A percentile compares a stretch with the other conserved stretches of the same genome.
These are phyloP conservation scores for Chunga burmeisteri DNA, from an alignment of 2,113 vertebrate species.

Conservation along the genomic window DNA sequence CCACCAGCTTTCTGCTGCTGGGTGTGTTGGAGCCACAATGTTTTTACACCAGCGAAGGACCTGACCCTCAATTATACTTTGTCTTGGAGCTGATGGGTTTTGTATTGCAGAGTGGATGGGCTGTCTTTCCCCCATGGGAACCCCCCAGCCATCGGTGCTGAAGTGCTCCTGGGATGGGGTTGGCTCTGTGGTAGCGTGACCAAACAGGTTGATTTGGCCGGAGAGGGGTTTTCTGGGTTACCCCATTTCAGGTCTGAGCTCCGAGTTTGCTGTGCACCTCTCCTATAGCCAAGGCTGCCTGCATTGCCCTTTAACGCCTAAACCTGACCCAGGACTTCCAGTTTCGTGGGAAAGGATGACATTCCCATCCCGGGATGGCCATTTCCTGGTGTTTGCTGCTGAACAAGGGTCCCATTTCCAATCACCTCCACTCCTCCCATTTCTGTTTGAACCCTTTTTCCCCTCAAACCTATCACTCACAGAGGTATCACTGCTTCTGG, in stretches of 20 bases:
- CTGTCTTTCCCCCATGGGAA: fast-evolving
- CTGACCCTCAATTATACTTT: fast-evolving
- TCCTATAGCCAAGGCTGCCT: not conserved
- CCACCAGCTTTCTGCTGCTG: not conserved
- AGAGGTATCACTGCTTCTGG: too few relatives aligned
- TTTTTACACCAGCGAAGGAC: not conserved
- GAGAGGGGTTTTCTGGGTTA: not conserved
- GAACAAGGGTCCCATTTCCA: not conserved
- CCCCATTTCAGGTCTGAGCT: not conserved
- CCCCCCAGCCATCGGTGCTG: fast-evolving
- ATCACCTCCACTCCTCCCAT: not conserved
- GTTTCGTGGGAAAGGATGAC: not conserved
- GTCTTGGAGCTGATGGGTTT: not conserved
- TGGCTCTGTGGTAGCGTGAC: fast-evolving
- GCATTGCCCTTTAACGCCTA: too few relatives aligned
- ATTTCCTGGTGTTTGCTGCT: not conserved
- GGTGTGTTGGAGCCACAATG: not conserved
- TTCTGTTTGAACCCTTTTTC: not conserved
- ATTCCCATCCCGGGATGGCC: not conserved
- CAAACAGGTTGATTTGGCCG: not conserved
- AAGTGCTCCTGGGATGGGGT: not conserved
- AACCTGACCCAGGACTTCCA: not conserved
- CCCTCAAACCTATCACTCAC: not conserved
- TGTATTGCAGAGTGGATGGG: not conserved
- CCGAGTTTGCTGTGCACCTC: fast-evolving